Base-by-base conservation (phyloP, 2,888 invertebrate genomes). In the Hololepta plana region DNA sequence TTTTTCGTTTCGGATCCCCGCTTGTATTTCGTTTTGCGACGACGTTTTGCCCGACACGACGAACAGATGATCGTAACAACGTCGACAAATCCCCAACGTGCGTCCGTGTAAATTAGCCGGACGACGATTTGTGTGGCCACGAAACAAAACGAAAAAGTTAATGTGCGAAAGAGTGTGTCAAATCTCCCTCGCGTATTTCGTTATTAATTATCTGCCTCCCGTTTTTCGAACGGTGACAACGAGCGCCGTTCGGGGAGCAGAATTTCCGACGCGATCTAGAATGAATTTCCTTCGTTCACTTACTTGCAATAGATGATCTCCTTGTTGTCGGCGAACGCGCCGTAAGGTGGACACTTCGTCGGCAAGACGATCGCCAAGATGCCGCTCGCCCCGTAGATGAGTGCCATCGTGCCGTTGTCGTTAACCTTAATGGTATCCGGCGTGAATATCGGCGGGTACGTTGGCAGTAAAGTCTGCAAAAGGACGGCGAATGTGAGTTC, bases 341-440 rank as follows among this genome's bases (percentile, higher is more conserved):
- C 68, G 8, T 66, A 65, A 11, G 71, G 65, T 8, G 79, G 77
- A 66, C 72, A 74, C 33, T 74, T 57, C 23, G 66, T 57, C 0
- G 82, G 84, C 31, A 85, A 55, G 42, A 77, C 72, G 12, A 75
- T 58, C 8, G 81, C 59, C 26, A 67, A 62, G 29, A 77, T 65
- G 0, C 82, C 82, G 25, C 66, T 55, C 4, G 66, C 57, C 1
- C 82, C 81, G 59, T 70, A 69, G 8, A 80, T 58, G 27, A 71
- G 72, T 24, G 81, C 45, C 24, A 74, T 61, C 27, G 70, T 69
- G 15, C 72, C 70, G 20, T 67, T 67, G 10, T 60, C 57, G 46
- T 77, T 81, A 45, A 66, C 60, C 35, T 64, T 44, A 34, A 85
- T 43, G 10, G 64, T 59, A 38, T 74, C 72, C 33, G 82, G 75